A percentile compares a stretch with the other conserved stretches of the same genome.
Evolutionary conservation across 2,113 vertebrate genomes (phyloP).

Genomic region (Thalassoma bifasciatum): DNA sequence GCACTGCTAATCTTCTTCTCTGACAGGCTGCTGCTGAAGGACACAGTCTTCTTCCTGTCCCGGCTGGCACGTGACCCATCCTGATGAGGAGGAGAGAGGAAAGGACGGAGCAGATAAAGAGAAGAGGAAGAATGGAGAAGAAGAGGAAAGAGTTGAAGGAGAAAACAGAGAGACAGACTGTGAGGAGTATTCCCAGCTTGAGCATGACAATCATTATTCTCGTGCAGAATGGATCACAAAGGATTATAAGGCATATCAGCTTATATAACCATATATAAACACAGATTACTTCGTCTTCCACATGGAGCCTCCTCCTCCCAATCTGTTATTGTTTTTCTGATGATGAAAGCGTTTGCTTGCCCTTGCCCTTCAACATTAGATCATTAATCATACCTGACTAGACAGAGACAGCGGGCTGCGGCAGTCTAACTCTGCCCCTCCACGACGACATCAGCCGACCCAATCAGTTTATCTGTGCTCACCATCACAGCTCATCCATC

Average conservation of each 20-base stretch:
- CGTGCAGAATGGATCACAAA: conserved; percentile 27
- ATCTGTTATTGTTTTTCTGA: conserved; percentile 66
- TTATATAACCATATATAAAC: conserved; percentile 68
- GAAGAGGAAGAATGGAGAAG: background rate
- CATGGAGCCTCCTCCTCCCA: conserved; percentile 42
- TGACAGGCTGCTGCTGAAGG: conserved; percentile 94
- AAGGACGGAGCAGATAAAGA: conserved; percentile 7
- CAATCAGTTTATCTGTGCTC: conserved; percentile 65
- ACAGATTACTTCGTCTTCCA: conserved; percentile 64
- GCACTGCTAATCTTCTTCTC: conserved; percentile 96
- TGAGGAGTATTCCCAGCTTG: conserved; percentile 22
- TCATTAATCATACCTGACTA: conserved; percentile 76
- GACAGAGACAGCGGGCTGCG: conserved; percentile 52
- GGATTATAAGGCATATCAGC: conserved; percentile 63
- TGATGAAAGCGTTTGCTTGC: conserved; percentile 65
- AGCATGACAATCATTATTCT: conserved; percentile 34
- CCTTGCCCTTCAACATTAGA: conserved; percentile 64
- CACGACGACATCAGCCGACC: conserved; percentile 27
- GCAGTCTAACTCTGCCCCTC: conserved; percentile 60
- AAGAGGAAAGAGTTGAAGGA: conserved; percentile 9
- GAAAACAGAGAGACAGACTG: conserved; percentile 13
- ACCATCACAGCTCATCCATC: conserved; percentile 48
- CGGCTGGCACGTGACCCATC: conserved; percentile 91
- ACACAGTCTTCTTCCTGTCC: conserved; percentile 96
- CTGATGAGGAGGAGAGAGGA: conserved; percentile 70